phyloP scores from a whole-genome alignment of 2,888 invertebrate species.

The Rhamnusium bicolor region DNA sequence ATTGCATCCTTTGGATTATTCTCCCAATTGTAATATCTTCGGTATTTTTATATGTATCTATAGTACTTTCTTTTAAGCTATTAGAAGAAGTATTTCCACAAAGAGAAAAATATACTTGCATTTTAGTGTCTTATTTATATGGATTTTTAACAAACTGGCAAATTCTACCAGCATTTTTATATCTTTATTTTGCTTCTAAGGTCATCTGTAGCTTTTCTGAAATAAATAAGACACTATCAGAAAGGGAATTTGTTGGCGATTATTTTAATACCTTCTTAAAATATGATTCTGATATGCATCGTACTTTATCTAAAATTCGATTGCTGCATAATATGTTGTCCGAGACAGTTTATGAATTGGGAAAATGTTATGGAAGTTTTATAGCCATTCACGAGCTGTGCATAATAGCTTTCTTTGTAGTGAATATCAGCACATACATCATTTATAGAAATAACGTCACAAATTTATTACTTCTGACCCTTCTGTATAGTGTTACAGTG shows the following conservation, averaged over 20 bases:
- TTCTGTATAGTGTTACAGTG: slow-evolving; percentile 46
- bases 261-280: slow-evolving; percentile 33
- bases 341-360: slow-evolving; percentile 47
- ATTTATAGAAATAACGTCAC: slow-evolving; percentile 28
- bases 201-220: slow-evolving; percentile 46
- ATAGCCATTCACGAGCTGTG: slow-evolving; percentile 56
- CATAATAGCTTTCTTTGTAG: slow-evolving; percentile 49
- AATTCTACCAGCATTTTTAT: slow-evolving; percentile 51
- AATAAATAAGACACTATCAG: slow-evolving; percentile 45
- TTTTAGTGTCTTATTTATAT: slow-evolving; percentile 43
- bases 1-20: slow-evolving; percentile 35
- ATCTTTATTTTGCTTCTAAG: slow-evolving; percentile 50
- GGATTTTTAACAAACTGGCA: slow-evolving; percentile 55
- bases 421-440: slow-evolving; percentile 50
- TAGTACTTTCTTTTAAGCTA: neutral
- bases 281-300: slow-evolving; percentile 38
- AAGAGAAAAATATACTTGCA: neutral
- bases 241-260: slow-evolving; percentile 31
- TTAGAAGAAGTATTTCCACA: neutral
- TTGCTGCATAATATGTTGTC: slow-evolving; percentile 51
- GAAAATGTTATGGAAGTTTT: slow-evolving; percentile 54
- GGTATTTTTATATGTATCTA: slow-evolving; percentile 5
- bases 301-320: slow-evolving; percentile 46
- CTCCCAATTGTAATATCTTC: slow-evolving; percentile 33
- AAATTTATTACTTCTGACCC: slow-evolving; percentile 49